phyloP scores from a whole-genome alignment of 2,888 invertebrate species.

The Tolmerus cingulatus region DNA sequence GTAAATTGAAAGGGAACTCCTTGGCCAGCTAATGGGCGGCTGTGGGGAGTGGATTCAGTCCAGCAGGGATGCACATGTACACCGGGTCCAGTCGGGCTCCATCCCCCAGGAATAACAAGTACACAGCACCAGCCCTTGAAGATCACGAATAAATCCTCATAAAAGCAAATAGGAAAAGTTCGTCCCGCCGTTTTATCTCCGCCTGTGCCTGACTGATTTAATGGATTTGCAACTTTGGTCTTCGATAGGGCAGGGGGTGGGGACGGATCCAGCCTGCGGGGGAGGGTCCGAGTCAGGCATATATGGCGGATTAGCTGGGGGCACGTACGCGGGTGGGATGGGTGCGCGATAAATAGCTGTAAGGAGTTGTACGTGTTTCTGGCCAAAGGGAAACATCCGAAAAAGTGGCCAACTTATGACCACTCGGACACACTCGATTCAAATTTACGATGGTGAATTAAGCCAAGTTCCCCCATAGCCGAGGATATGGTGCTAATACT shows the following conservation, averaged over 20 bases:
- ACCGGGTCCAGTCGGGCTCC: neutral
- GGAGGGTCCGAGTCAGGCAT: neutral
- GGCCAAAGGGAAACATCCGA: constrained; percentile 7
- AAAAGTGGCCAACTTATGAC: constrained; percentile 19
- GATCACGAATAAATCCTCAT: constrained; percentile 48
- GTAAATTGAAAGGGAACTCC: constrained; percentile 14
- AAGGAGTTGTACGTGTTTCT: constrained; percentile 21
- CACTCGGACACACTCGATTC: constrained; percentile 32
- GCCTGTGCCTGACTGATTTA: constrained; percentile 44
- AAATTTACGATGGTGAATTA: constrained; percentile 17
- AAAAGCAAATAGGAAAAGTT: constrained; percentile 48
- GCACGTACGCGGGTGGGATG: neutral
- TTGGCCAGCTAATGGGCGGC: constrained; percentile 1
- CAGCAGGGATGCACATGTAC: neutral
- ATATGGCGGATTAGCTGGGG: neutral
- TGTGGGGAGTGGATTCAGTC: neutral
- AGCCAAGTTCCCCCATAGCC: neutral
- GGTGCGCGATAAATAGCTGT: constrained; percentile 7
- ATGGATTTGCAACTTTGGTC: constrained; percentile 45
- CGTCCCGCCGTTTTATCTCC: constrained; percentile 40
- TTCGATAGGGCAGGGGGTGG: neutral
- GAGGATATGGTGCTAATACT: neutral
- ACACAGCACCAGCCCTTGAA: constrained; percentile 19
- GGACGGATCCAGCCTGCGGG: neutral
- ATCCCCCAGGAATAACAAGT: neutral